phyloP scores from a whole-genome alignment of 1,140 invertebrate genomes.

The Diachasma alloeum region DNA sequence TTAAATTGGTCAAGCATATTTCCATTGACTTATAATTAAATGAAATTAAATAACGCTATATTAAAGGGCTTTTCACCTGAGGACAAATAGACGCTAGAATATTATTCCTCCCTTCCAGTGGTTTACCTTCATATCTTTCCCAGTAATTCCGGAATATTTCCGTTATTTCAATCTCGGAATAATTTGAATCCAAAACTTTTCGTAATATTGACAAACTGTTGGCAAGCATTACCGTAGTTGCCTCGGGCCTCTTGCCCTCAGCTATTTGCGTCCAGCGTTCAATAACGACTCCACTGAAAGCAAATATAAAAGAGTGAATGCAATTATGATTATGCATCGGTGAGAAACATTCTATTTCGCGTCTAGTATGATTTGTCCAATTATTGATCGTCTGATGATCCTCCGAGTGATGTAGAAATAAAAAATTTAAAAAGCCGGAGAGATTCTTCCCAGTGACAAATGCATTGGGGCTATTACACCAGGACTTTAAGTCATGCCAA shows the following conservation, averaged over 20 bases:
- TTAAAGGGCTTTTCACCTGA: slow-evolving; percentile 67
- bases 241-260: slow-evolving; percentile 71
- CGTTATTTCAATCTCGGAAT: slow-evolving; percentile 69
- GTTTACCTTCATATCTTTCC: slow-evolving; percentile 70
- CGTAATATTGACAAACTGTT: slow-evolving; percentile 54
- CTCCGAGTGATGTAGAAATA: too few relatives aligned
- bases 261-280: slow-evolving; percentile 74
- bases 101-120: slow-evolving; percentile 77
- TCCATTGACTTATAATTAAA: not conserved
- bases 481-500: too few relatives aligned
- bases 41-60: slow-evolving; percentile 7
- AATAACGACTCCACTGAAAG: slow-evolving; percentile 77
- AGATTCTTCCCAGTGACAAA: too few relatives aligned
- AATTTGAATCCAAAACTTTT: slow-evolving; percentile 51
- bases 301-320: not conserved
- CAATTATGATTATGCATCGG: not conserved
- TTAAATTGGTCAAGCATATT: slow-evolving; percentile 18
- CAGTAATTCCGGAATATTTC: slow-evolving; percentile 81
- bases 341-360: too few relatives aligned
- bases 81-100: slow-evolving; percentile 87
- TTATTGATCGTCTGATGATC: not conserved
- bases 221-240: slow-evolving; percentile 52
- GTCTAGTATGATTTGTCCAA: too few relatives aligned
- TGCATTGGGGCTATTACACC: too few relatives aligned
- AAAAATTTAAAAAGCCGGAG: too few relatives aligned